Evolutionary conservation across 1,140 invertebrate genomes (phyloP).

Genomic region (Meloidogyne exigua): DNA sequence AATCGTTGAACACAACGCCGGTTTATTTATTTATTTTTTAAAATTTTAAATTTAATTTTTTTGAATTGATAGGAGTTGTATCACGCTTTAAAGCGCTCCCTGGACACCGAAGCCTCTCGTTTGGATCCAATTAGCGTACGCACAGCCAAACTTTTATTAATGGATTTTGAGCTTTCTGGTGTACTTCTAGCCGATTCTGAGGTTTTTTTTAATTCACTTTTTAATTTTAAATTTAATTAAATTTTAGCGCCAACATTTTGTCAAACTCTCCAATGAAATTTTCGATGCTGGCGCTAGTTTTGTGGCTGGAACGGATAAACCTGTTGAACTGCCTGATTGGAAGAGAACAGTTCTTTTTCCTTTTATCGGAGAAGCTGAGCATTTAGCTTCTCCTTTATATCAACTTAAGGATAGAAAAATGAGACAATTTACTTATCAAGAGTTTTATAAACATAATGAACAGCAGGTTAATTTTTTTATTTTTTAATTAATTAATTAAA

Average conservation of each 20-base stretch:
- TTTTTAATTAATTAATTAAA: conserved; percentile 8
- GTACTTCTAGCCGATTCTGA: conserved; percentile 45
- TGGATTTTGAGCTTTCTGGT: conserved; percentile 52
- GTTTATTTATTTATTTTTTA: not conserved
- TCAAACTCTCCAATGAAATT: conserved; percentile 45
- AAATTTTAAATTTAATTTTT: not conserved
- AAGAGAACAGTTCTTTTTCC: conserved; percentile 8
- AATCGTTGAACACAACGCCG: conserved; percentile 49
- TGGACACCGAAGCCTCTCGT: conserved; percentile 26
- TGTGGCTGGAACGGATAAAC: conserved; percentile 25
- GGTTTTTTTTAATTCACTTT: conserved; percentile 19
- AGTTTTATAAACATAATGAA: conserved; percentile 37
- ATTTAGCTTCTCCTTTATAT: conserved; percentile 21
- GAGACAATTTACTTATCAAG: conserved; percentile 22
- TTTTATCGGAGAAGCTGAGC: not conserved
- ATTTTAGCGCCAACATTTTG: conserved; percentile 44
- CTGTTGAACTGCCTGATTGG: not conserved
- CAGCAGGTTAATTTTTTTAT: conserved; percentile 30
- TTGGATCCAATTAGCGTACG: conserved; percentile 37
- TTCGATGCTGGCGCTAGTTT: conserved; percentile 44
- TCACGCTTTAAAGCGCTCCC: conserved; percentile 30
- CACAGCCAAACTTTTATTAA: conserved; percentile 37
- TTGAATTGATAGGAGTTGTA: conserved; percentile 41
- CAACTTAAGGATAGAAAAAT: conserved; percentile 10
- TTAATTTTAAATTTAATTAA: not conserved